Percentiles rank a stretch among this genome's conserved stretches.
Conservation (phyloP, 2,113 vertebrate species). For the Thalassoma bifasciatum region DNA sequence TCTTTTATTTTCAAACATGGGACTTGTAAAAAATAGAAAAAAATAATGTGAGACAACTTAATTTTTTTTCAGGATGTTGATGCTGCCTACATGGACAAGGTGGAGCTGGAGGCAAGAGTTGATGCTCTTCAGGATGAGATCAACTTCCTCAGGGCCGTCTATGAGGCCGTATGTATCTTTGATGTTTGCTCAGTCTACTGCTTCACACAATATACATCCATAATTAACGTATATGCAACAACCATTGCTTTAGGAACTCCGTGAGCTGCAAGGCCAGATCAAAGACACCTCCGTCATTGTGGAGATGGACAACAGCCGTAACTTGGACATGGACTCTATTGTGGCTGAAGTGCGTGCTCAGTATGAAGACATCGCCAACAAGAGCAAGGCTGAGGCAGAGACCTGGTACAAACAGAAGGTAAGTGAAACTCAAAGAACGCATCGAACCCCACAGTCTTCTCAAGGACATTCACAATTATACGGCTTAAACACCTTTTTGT, state of each 20-base stretch:
- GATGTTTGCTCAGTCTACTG: neutral
- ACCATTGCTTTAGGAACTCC: conserved; percentile 82
- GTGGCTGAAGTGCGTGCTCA: conserved; percentile 90
- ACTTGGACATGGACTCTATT: conserved; percentile 90
- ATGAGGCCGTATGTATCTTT: conserved; percentile 85
- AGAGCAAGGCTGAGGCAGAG: conserved; percentile 87
- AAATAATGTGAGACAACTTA: neutral
- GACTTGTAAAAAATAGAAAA: neutral
- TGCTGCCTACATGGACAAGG: conserved; percentile 92
- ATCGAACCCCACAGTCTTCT: neutral
- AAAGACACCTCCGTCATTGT: conserved; percentile 92
- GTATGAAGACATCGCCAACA: conserved; percentile 90
- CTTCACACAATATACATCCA: neutral
- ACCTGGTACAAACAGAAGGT: conserved; percentile 90
- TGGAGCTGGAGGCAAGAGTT: conserved; percentile 92
- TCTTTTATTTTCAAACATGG: no score
- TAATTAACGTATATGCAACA: neutral
- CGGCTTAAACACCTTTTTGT: neutral
- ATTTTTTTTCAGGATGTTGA: conserved; percentile 88
- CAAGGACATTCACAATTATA: neutral
- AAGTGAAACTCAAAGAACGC: conserved; percentile 21
- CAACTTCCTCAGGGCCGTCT: conserved; percentile 91
- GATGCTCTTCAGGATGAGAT: conserved; percentile 92
- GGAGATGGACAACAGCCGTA: conserved; percentile 93
- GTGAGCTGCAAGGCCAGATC: conserved; percentile 87